phyloP scores from a whole-genome alignment of 2,888 invertebrate species.

The Drosophila imparisetae region DNA sequence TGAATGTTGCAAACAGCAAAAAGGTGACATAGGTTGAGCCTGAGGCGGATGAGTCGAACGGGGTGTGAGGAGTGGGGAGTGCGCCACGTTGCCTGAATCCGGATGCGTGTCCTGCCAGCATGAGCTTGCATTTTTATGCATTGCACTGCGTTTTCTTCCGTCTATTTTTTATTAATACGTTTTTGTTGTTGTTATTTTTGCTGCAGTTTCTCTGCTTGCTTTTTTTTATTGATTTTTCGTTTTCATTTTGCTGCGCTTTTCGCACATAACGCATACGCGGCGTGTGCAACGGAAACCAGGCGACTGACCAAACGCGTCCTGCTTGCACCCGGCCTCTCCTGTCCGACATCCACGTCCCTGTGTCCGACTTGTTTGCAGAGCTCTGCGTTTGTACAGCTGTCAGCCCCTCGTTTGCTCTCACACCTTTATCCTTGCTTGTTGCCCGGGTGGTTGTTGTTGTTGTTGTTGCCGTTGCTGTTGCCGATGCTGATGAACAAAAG shows the following conservation, averaged over 20 bases:
- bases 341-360: not conserved
- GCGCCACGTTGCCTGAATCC: constrained; percentile 9
- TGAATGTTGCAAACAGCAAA: constrained; percentile 46
- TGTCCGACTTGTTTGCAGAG: constrained; percentile 71
- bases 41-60: not conserved
- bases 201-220: constrained; percentile 3
- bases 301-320: constrained; percentile 82
- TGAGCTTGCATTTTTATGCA: constrained; percentile 44
- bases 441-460: constrained; percentile 9
- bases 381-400: constrained; percentile 74
- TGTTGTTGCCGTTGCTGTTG: constrained; percentile 15
- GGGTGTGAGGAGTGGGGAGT: not conserved
- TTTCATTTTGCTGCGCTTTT: constrained; percentile 60
- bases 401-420: constrained; percentile 60
- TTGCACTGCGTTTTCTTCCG: constrained; percentile 48
- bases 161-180: constrained; percentile 32
- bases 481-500: constrained; percentile 24
- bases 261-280: constrained; percentile 65
- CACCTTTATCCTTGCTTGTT: constrained; percentile 23
- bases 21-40: constrained; percentile 6
- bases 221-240: constrained; percentile 63
- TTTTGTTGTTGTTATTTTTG: not conserved
- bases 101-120: constrained; percentile 36
- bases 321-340: constrained; percentile 22
- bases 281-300: constrained; percentile 81